Percentiles rank a stretch among this genome's conserved stretches.
Evolutionary conservation across 1,140 invertebrate genomes (phyloP).

Genomic region (Melipona quadrifasciata): DNA sequence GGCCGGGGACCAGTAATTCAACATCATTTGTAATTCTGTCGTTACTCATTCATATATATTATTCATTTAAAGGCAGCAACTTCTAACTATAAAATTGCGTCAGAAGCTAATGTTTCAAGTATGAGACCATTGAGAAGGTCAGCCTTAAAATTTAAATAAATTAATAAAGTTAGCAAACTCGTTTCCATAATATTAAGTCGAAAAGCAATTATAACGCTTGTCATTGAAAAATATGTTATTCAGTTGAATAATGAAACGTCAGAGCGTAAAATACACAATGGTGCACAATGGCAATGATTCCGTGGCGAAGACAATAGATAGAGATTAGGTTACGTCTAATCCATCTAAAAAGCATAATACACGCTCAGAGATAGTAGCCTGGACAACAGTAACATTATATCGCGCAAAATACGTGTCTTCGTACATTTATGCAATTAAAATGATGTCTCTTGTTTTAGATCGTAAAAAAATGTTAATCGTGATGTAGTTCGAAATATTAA

Average conservation of each 20-base stretch:
- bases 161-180: not conserved
- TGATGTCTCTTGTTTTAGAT: too few species aligned
- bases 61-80: not conserved
- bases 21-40: conserved; percentile 3
- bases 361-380: not conserved
- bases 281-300: not conserved
- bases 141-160: not conserved
- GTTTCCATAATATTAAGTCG: not conserved
- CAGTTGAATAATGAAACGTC: not conserved
- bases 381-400: not conserved
- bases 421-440: not conserved
- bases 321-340: conserved; percentile 6
- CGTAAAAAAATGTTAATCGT: too few species aligned
- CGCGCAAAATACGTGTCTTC: not conserved
- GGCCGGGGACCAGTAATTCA: not conserved
- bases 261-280: not conserved
- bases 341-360: conserved; percentile 8
- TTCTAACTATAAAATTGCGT: not conserved
- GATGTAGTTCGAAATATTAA: too few species aligned
- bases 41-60: not conserved
- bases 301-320: not conserved
- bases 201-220: not conserved
- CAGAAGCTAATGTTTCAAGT: not conserved
- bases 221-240: not conserved
- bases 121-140: too few species aligned